These are phyloP conservation scores for Diarsia dahlii DNA, from an alignment of 2,888 invertebrate species.

Conservation along the genomic window DNA sequence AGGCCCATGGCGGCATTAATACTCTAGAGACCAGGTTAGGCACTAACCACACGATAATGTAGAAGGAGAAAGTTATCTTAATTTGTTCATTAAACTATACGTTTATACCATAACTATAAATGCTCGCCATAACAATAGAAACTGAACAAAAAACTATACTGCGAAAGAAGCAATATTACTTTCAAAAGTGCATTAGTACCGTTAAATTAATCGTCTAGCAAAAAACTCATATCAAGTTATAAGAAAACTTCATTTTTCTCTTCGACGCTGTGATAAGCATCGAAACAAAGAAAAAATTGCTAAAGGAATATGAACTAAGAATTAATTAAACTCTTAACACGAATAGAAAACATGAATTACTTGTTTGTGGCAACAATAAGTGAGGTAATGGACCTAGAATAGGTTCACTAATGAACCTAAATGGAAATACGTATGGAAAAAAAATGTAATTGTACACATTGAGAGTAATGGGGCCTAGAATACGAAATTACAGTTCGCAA, in stretches of 20 bases:
- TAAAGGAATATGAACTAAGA: slow-evolving; percentile 18
- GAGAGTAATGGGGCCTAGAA: background rate
- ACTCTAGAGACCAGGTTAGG: too few relatives aligned
- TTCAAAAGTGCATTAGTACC: slow-evolving; percentile 11
- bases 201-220: background rate
- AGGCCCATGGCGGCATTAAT: too few relatives aligned
- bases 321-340: slow-evolving; percentile 48
- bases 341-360: slow-evolving; percentile 43
- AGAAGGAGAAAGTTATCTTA: too few relatives aligned
- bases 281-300: slow-evolving; percentile 17
- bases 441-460: slow-evolving; percentile 15
- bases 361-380: slow-evolving; percentile 19
- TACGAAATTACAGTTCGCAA: background rate
- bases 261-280: background rate
- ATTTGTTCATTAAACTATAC: background rate
- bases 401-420: slow-evolving; percentile 22
- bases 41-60: too few relatives aligned
- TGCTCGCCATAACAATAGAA: background rate
- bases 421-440: slow-evolving; percentile 7
- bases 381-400: slow-evolving; percentile 28
- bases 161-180: background rate
- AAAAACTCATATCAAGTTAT: background rate
- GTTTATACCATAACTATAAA: background rate
- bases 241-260: slow-evolving; percentile 9
- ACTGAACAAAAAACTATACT: background rate